Evolutionary conservation across 2,113 vertebrate genomes (phyloP).

Genomic region (Erpornis zantholeuca): DNA sequence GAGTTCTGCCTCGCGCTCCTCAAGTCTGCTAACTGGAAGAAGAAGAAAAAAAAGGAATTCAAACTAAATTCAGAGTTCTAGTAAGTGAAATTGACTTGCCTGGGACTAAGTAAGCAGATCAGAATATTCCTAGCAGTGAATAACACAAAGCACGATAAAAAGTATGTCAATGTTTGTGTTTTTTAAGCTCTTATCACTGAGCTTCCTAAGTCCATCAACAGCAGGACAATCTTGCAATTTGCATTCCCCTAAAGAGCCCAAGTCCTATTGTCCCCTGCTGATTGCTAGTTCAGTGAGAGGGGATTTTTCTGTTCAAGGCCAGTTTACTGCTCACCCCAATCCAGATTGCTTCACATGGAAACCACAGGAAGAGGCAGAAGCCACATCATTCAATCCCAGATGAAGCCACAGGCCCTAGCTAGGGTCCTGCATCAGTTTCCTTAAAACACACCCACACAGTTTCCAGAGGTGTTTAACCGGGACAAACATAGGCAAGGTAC

Average conservation of each 20-base stretch:
- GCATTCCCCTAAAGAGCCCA: background rate
- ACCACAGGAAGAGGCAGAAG: background rate
- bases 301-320: background rate
- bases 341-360: background rate
- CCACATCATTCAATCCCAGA: rapidly evolving
- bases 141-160: background rate
- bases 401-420: background rate
- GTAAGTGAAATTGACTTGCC: background rate
- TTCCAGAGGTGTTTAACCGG: background rate
- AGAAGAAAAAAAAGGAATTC: background rate
- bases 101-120: background rate
- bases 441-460: background rate
- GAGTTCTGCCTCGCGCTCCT: conserved; percentile 94
- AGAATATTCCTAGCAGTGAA: background rate
- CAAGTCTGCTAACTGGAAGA: conserved; percentile 89
- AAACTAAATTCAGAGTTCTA: background rate
- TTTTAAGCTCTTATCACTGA: background rate
- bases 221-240: background rate
- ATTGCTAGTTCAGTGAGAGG: background rate
- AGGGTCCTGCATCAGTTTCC: background rate
- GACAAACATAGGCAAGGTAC: background rate
- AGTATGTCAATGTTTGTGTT: background rate
- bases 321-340: background rate
- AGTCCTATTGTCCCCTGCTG: background rate
- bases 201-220: background rate